Percentiles rank a stretch among this genome's conserved stretches.
Conservation (phyloP, 1,140 invertebrate genomes). For the Amphibalanus amphitrite region DNA sequence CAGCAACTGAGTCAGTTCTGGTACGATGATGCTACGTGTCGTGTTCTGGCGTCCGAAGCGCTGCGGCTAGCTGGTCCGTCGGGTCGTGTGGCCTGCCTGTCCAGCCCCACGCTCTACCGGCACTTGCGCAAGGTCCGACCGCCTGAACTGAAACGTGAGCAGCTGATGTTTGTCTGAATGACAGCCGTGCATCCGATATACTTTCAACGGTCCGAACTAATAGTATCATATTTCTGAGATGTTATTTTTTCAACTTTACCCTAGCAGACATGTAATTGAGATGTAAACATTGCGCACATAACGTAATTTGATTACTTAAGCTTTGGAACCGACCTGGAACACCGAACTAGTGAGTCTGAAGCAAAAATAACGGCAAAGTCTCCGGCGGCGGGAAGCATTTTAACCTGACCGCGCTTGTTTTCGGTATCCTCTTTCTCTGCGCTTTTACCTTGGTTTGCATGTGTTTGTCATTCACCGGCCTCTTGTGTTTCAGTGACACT, state of each 20-base stretch:
- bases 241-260: background rate
- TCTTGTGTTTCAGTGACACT: slow-evolving; percentile 39
- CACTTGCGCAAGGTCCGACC: background rate
- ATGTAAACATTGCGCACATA: background rate
- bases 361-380: too few relatives aligned
- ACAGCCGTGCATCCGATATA: too few relatives aligned
- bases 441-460: background rate
- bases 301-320: background rate
- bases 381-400: too few relatives aligned
- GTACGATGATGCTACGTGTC: background rate
- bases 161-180: too few relatives aligned
- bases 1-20: slow-evolving; percentile 4
- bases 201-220: background rate
- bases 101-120: background rate
- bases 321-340: too few relatives aligned
- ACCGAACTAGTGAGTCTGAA: too few relatives aligned
- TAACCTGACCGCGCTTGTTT: too few relatives aligned
- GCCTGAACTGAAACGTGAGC: background rate
- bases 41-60: background rate
- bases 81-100: background rate
- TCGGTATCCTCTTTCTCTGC: background rate
- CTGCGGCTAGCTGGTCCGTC: background rate
- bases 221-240: background rate
- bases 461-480: background rate
- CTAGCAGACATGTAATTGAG: background rate